Percentiles rank a stretch among this genome's conserved stretches.
phyloP scores from a whole-genome alignment of 2,113 vertebrate genomes.

The Eupsittula cactorum region DNA sequence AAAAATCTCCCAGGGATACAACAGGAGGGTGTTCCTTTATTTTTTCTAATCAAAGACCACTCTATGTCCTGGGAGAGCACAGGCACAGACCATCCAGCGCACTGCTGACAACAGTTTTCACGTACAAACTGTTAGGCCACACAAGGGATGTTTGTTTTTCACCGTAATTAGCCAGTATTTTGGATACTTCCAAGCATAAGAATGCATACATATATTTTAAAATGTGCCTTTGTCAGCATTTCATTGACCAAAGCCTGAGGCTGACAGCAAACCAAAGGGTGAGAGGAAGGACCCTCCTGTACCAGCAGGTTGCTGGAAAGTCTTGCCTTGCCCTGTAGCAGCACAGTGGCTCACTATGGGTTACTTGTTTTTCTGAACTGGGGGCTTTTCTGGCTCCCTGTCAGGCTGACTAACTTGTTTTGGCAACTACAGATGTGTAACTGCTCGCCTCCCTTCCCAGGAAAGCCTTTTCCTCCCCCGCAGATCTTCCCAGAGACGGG shows the following conservation, averaged over 20 bases:
- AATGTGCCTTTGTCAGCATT: background rate
- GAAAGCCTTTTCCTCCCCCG: background rate
- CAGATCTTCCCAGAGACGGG: background rate
- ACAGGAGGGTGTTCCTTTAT: background rate
- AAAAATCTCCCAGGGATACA: background rate
- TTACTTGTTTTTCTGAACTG: background rate
- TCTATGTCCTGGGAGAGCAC: background rate
- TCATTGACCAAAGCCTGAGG: background rate
- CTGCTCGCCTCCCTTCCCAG: background rate
- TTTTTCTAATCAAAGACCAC: background rate
- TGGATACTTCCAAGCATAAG: background rate
- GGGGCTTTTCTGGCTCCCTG: background rate
- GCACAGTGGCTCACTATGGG: background rate
- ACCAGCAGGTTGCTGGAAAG: background rate
- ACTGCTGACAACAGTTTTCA: background rate
- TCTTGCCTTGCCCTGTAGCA: background rate
- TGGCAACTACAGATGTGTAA: background rate
- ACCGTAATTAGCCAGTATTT: background rate
- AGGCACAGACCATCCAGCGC: background rate
- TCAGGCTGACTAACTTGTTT: background rate
- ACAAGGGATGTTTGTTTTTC: background rate
- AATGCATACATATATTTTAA: background rate
- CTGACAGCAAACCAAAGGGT: background rate
- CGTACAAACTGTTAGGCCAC: background rate
- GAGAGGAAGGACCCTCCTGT: background rate